Base-by-base conservation (phyloP, 2,888 invertebrate species). In the Xylocampa areola region DNA sequence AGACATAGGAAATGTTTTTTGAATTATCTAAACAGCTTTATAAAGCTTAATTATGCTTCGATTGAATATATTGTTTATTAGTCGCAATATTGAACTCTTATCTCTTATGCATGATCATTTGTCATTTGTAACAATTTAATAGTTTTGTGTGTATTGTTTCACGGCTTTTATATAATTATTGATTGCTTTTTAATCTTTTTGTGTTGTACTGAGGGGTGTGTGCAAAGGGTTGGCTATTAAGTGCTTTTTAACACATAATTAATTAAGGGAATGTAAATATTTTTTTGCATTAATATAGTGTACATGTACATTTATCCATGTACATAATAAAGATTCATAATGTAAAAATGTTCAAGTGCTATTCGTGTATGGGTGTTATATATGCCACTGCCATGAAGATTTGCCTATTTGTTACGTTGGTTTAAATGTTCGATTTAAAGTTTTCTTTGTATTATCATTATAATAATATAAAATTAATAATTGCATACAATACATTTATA, bases 251-350 rank as follows among this genome's bases (percentile, higher is more conserved):
- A 86, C 70, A 84, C 79, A 81, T 81, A 86, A 85, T 79, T 83
- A 81, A 85, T 81, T 89, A 88, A 85, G 87, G 78, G 81, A 75
- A 66, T 93, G 92, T 94, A 92, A 87, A 92, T 92, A 94, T 91
- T 85, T 89, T n/a, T 92, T 92, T 91, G 91, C 91, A 86, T 88
- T 86, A 86, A 86, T 85, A 85, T 73, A 87, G 76, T 83, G 83
- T 86, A 86, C 82, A 86, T 89, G 86, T 86, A 86, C 80, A 84
- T 83, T 81, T 75, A 84, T 73, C 69, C 81, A 80, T 88, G 89
- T 90, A 89, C 85, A 90, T 89, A 91, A 48, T 57, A n/a, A n/a
- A n/a, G 86, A 81, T 81, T 85, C 77, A 79, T 80, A 83, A 84
- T 85, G 86, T 88, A 86, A 87, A 88, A 84, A 85, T 85, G 85